Evolutionary conservation across 2,797 vertebrate genomes (phyloP), one percentile per base, ranked within the genome.

Genomic region (Myotis planiceps): DNA sequence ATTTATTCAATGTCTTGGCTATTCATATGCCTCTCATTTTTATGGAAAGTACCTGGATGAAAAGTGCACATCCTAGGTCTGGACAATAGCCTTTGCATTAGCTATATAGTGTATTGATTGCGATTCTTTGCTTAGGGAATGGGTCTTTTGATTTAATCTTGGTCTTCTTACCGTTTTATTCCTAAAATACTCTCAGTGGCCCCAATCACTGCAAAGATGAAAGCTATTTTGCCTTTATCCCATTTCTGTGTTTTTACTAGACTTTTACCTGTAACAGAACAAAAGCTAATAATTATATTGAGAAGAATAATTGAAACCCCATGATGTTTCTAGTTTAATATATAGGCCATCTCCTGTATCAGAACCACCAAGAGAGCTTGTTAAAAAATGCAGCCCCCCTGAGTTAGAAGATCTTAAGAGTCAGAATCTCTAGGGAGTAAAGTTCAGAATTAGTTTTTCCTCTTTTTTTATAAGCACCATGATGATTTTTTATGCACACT

Each of bases 401-500:
- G 13, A 6, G 3, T 13, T 74, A 10, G 3, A 37, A 47, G 55
- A 21, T 74, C n/a, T 94, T 89, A 90, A 82, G 25, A 53, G 74
- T 51, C 18, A 78, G 21, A 78, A 75, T 83, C 27, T 76, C 32
- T 75, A 6, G 1, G 6, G 25, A 18, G 9, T 16, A 5, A 84
- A 84, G 21, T 94, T 39, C 14, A 88, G 27, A 87, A 15, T 74
- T 2, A 27, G 10, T 68, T 34, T 90, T 84, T 34, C 47, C 10
- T 47, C 75, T 66, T 14, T 15, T 81, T 63, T 13, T 37, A 65
- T 74, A 80, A 89, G 9, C 21, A 65, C 2, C n/a, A 21, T 74
- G 49, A 88, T 74, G 21, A 95, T 92, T 96, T 21, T 21, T 79
- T 81, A 88, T 29, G 29, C 45, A 93, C 1, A 58, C 4, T 74